These are phyloP conservation scores for Adelognathus sp. DNA, from an alignment of 2,888 invertebrate species.

Conservation along the genomic window DNA sequence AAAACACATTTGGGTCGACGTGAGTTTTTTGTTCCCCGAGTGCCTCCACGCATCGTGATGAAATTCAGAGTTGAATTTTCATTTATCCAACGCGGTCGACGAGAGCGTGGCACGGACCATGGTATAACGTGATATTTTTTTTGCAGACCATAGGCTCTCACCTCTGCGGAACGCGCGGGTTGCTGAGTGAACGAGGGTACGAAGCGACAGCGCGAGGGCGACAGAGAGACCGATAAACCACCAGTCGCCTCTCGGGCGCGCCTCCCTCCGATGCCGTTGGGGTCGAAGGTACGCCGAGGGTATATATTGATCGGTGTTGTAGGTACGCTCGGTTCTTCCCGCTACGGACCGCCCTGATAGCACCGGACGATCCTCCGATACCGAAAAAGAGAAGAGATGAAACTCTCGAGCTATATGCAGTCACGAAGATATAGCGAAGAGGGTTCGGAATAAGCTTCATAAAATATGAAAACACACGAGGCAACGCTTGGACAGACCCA, in stretches of 20 bases:
- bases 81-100: neutral
- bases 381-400: slow-evolving; percentile 19
- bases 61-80: neutral
- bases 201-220: slow-evolving; percentile 1
- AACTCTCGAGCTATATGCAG: neutral
- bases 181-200: neutral
- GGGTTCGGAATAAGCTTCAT: neutral
- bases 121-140: neutral
- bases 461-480: neutral
- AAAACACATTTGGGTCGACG: neutral
- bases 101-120: neutral
- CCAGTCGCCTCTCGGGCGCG: slow-evolving; percentile 15
- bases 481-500: neutral
- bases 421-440: neutral
- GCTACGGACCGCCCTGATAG: slow-evolving; percentile 10
- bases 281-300: slow-evolving; percentile 51
- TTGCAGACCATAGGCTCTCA: neutral
- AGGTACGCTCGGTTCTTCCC: slow-evolving; percentile 17
- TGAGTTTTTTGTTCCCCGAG: too few relatives aligned
- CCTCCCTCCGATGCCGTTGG: neutral
- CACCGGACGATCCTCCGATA: slow-evolving; percentile 31
- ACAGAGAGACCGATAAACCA: slow-evolving; percentile 22
- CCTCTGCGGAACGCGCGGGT: too few relatives aligned
- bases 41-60: neutral
- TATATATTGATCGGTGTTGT: slow-evolving; percentile 60